phyloP scores from a whole-genome alignment of 2,888 invertebrate genomes.

The Lasius fuliginosus region DNA sequence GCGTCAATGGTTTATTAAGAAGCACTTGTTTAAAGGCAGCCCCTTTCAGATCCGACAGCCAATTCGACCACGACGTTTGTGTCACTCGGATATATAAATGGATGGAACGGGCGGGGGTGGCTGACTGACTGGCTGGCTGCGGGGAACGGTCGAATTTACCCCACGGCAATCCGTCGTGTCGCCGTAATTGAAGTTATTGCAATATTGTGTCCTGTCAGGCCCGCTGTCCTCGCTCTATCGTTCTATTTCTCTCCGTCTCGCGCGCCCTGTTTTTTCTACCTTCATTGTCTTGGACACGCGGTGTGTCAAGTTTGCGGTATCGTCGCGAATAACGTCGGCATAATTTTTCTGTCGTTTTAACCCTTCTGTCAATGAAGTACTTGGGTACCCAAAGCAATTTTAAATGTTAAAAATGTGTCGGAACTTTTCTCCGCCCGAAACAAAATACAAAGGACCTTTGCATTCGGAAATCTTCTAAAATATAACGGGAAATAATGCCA shows the following conservation, averaged over 20 bases:
- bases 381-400: no score
- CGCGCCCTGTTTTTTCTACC: constrained; percentile 19
- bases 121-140: constrained; percentile 41
- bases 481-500: no score
- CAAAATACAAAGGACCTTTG: no score
- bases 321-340: constrained; percentile 76
- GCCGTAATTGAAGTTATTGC: constrained; percentile 86
- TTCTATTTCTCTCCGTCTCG: constrained; percentile 49
- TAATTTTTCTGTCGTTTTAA: constrained; percentile 79
- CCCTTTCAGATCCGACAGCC: constrained; percentile 81
- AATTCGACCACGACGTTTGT: constrained; percentile 81
- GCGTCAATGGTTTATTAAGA: constrained; percentile 86
- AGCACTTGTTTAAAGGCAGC: constrained; percentile 86
- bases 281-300: constrained; percentile 48
- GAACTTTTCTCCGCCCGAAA: no score
- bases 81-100: constrained; percentile 81
- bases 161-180: constrained; percentile 81
- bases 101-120: constrained; percentile 71
- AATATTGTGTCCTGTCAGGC: constrained; percentile 86
- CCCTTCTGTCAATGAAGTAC: no score
- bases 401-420: no score
- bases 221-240: constrained; percentile 66
- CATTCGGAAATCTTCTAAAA: no score
- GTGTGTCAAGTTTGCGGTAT: constrained; percentile 79
- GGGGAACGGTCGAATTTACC: constrained; percentile 69